A percentile compares a stretch with the other conserved stretches of the same genome.
phyloP scores from a whole-genome alignment of 2,113 vertebrate genomes.

The Mormyrus lacerda region DNA sequence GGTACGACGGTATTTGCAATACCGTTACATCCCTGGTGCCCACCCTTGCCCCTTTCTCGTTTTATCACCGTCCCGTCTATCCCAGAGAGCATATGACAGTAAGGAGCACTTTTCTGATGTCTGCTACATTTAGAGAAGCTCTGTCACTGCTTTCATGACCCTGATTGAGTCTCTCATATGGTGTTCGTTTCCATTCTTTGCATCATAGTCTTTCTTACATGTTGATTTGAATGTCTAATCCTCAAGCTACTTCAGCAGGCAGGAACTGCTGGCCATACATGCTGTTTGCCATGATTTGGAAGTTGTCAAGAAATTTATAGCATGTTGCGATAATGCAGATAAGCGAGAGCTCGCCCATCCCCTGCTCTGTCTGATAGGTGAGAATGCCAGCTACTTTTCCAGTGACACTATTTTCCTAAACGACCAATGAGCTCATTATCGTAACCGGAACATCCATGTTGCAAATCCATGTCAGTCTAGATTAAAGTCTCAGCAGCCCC shows the following conservation, averaged over 20 bases:
- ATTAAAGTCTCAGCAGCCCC: conserved; percentile 12
- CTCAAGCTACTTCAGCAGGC: not conserved
- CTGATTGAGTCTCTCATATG: not conserved
- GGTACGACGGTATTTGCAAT: no score
- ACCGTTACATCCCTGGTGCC: no score
- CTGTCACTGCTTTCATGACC: not conserved
- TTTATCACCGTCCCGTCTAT: not conserved
- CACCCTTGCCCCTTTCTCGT: not conserved
- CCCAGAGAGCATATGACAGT: not conserved
- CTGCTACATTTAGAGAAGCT: not conserved
- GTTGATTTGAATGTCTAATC: not conserved
- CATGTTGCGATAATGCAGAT: not conserved
- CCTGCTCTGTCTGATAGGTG: not conserved
- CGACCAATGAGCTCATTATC: conserved; percentile 11
- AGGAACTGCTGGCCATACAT: not conserved
- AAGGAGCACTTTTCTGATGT: not conserved
- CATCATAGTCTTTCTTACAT: not conserved
- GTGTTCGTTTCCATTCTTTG: not conserved
- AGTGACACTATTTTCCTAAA: not conserved
- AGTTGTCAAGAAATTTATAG: not conserved
- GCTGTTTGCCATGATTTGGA: not conserved
- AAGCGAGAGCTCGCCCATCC: not conserved
- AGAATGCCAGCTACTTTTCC: not conserved
- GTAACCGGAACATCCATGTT: not conserved
- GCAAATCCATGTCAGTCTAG: conserved; percentile 21